Percentiles rank a stretch among this genome's conserved stretches.
These are phyloP conservation scores for Donacobius atricapilla DNA, from an alignment of 2,113 vertebrate genomes.

Conservation along the genomic window DNA sequence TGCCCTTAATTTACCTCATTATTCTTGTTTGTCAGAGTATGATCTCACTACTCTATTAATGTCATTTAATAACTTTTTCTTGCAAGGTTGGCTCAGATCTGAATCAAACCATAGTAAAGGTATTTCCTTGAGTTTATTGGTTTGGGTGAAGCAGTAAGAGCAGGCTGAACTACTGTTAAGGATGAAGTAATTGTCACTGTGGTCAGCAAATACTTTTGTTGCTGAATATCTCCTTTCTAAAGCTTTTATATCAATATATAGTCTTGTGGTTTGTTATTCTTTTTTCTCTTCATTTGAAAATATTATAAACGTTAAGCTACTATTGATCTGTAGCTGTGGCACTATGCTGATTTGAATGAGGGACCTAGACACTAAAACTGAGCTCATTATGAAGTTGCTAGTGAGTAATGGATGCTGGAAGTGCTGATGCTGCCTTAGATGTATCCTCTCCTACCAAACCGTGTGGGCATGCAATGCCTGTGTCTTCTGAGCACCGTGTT, in stretches of 20 bases:
- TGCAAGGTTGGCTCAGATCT: constrained; percentile 4
- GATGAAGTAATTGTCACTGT: background rate
- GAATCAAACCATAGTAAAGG: background rate
- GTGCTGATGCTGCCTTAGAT: background rate
- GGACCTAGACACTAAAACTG: background rate
- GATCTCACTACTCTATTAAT: background rate
- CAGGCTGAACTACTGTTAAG: background rate
- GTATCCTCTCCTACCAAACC: background rate
- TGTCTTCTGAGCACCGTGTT: background rate
- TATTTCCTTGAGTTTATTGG: background rate
- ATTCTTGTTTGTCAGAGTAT: constrained; percentile 33
- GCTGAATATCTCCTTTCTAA: background rate
- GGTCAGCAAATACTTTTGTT: background rate
- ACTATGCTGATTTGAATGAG: background rate
- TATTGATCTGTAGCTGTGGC: background rate
- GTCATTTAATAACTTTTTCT: background rate
- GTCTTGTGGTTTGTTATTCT: background rate
- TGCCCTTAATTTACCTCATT: constrained; percentile 34
- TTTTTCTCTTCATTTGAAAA: background rate
- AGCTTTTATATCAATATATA: background rate
- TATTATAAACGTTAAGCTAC: background rate
- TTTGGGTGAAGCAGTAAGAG: background rate
- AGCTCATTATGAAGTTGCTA: background rate
- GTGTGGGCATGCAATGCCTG: accelerated
- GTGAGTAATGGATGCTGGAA: background rate